A percentile compares a stretch with the other conserved stretches of the same genome.
Evolutionary conservation across 2,888 invertebrate genomes (phyloP).

Genomic region (Diplazon laetatorius): DNA sequence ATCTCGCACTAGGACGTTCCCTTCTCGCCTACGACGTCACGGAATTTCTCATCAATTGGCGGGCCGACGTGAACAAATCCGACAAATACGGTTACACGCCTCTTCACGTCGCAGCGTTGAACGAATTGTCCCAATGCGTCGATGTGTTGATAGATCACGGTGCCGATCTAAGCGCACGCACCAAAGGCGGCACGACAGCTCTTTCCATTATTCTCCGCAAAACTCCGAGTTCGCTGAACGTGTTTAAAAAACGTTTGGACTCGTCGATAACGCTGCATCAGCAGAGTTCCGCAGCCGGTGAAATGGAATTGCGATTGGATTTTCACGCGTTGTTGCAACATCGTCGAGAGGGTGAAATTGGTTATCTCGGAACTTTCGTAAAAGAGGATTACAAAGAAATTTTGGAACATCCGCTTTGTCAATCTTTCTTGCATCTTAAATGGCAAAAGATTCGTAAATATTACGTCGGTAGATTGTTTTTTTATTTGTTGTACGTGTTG

Average conservation of each 20-base stretch:
- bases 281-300: constrained; percentile 90
- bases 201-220: constrained; percentile 93
- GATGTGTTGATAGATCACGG: constrained; percentile 92
- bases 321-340: constrained; percentile 92
- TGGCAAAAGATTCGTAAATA: constrained; percentile 96
- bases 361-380: constrained; percentile 93
- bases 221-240: constrained; percentile 92
- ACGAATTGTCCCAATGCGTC: constrained; percentile 93
- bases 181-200: constrained; percentile 93
- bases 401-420: constrained; percentile 92
- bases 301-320: constrained; percentile 92
- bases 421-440: constrained; percentile 93
- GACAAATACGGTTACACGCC: constrained; percentile 94
- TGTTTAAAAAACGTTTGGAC: constrained; percentile 92
- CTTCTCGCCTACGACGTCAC: constrained; percentile 91
- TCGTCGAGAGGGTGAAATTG: constrained; percentile 92
- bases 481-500: constrained; percentile 91
- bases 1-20: constrained; percentile 93
- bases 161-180: constrained; percentile 94
- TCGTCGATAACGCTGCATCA: constrained; percentile 91
- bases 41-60: constrained; percentile 90
- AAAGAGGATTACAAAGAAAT: constrained; percentile 95
- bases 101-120: constrained; percentile 92
- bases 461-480: constrained; percentile 90
- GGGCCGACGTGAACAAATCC: constrained; percentile 91